Conservation (phyloP, 2,113 vertebrate genomes). For the Synchiropus splendidus region DNA sequence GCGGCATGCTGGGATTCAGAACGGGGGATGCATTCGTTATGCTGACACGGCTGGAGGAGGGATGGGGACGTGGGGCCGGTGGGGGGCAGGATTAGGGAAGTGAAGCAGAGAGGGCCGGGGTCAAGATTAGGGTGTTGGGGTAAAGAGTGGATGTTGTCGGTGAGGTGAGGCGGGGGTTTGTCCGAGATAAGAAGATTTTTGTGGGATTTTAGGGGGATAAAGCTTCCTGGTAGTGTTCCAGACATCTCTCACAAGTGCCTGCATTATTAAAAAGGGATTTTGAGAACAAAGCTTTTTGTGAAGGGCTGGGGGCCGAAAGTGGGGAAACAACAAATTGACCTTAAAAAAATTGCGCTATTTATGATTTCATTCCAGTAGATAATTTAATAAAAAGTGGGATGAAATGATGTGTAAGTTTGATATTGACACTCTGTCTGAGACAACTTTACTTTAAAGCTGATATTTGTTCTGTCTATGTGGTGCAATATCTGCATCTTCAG, state of each 20-base stretch:
- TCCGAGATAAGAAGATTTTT: constrained; percentile 38
- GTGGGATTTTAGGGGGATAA: constrained; percentile 25
- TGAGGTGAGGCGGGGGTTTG: constrained; percentile 3
- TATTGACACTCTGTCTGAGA: no score
- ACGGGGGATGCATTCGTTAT: constrained; percentile 47
- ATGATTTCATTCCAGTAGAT: no score
- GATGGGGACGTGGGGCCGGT: not conserved
- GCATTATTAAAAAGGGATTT: constrained; percentile 26
- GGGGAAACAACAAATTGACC: not conserved
- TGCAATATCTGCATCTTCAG: no score
- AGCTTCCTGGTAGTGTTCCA: constrained; percentile 29
- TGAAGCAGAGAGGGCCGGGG: constrained; percentile 23
- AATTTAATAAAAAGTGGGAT: no score
- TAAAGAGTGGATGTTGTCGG: constrained; percentile 26
- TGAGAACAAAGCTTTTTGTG: constrained; percentile 7
- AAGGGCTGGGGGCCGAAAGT: not conserved
- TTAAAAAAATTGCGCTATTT: no score
- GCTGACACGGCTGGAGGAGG: constrained; percentile 21
- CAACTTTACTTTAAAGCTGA: no score
- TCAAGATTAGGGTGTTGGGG: constrained; percentile 47
- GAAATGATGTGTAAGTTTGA: no score
- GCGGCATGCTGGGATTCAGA: constrained; percentile 36
- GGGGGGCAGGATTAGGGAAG: constrained; percentile 33
- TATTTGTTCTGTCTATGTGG: no score
- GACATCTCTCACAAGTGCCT: constrained; percentile 27